phyloP scores from a whole-genome alignment of 2,888 invertebrate genomes.

The Heteropelma amictum region DNA sequence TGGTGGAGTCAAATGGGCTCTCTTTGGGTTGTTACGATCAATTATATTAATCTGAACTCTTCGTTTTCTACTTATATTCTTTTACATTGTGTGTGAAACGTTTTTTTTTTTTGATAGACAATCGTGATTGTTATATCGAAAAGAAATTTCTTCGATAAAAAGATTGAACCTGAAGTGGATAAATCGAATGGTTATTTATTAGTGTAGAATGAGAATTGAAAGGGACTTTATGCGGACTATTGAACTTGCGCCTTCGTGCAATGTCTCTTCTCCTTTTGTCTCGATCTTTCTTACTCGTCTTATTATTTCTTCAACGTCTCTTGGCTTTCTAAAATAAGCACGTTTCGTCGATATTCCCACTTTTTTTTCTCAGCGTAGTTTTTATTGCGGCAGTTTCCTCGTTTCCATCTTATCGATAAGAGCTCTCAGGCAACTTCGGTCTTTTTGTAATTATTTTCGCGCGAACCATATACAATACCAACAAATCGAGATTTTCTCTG shows the following conservation, averaged over 20 bases:
- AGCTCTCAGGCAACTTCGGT: not conserved
- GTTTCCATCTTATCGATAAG: not conserved
- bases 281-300: not conserved
- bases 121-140: not conserved
- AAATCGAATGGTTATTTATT: conserved; percentile 15
- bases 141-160: not conserved
- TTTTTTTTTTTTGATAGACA: too few relatives aligned
- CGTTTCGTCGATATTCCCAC: not conserved
- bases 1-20: too few relatives aligned
- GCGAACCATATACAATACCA: not conserved
- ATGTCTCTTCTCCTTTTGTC: not conserved
- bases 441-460: conserved; percentile 21
- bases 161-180: conserved; percentile 28
- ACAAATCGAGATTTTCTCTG: not conserved
- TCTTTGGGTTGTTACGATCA: too few relatives aligned
- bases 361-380: not conserved
- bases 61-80: too few relatives aligned
- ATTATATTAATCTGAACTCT: too few relatives aligned
- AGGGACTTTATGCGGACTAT: conserved; percentile 3
- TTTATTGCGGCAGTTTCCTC: conserved; percentile 17
- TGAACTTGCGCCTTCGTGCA: too few relatives aligned
- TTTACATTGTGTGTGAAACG: too few relatives aligned
- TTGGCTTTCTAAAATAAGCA: conserved; percentile 13
- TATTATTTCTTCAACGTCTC: not conserved
- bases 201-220: not conserved